Conservation (phyloP, 1,140 invertebrate species). For the Monomorium pharaonis region DNA sequence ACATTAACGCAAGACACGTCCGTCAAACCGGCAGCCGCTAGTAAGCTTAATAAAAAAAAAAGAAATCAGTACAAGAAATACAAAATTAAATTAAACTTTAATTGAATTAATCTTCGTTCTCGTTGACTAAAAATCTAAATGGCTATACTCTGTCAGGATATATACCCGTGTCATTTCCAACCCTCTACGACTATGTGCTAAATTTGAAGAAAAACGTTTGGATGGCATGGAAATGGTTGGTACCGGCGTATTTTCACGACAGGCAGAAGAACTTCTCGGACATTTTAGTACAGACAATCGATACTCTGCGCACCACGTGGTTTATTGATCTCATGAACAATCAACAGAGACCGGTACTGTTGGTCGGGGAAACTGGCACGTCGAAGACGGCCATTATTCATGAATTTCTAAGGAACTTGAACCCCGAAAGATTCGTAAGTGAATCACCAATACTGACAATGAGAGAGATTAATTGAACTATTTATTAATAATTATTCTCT, state of each 20-base stretch:
- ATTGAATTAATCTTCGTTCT: no score
- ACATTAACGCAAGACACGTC: conserved; percentile 87
- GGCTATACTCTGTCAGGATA: conserved; percentile 86
- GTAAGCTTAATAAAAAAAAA: conserved; percentile 79
- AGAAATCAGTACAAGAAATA: neutral
- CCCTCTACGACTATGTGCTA: conserved; percentile 93
- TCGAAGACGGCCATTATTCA: conserved; percentile 95
- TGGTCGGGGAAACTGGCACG: conserved; percentile 95
- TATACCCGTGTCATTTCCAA: conserved; percentile 88
- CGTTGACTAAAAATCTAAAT: neutral
- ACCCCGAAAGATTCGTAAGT: conserved; percentile 90
- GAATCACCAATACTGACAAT: neutral
- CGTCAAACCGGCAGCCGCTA: conserved; percentile 88
- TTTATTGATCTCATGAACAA: conserved; percentile 92
- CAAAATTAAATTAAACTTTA: no score
- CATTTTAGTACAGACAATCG: conserved; percentile 95
- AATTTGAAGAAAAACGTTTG: conserved; percentile 90
- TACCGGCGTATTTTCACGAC: conserved; percentile 91
- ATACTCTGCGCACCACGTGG: conserved; percentile 93
- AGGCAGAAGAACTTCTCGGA: conserved; percentile 90
- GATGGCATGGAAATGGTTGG: conserved; percentile 93
- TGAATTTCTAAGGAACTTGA: conserved; percentile 91
- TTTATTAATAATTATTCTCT: conserved; percentile 2
- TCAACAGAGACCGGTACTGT: conserved; percentile 91
- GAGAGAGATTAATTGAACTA: neutral